Evolutionary conservation across 2,797 vertebrate species (phyloP), one percentile per base, ranked within the genome.

Genomic region (Poeciliopsis paucimaculata): DNA sequence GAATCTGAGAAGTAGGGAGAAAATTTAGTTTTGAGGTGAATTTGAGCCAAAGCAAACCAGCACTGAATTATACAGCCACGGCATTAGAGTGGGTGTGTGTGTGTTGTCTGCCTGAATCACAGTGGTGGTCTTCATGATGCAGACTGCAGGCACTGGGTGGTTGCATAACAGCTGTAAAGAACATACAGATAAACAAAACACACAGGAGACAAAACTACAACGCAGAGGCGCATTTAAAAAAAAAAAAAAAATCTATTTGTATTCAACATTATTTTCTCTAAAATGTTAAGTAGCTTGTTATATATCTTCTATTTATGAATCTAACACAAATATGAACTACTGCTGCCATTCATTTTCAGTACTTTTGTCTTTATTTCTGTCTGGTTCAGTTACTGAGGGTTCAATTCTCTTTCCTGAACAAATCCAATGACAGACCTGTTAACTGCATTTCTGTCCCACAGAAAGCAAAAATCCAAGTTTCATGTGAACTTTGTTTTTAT

Each of bases 111-210:
- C 78, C 87, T 76, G 36, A 1, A 86, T 89, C 79, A 72, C 9
- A 9, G 18, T 28, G 39, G 81, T 39, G 76, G 39, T 84, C 26
- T 85, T 87, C 80, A 11, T 85, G 85, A 87, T 89, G 87, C 73
- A n/a, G 51, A 49, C 64, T 26, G 71, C n/a, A 34, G 71, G 16
- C 45, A 0, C 28, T 26, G 36, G 36, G 3, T 41, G 20, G 34
- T 41, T 41, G 64, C 20, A 41, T 68, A 68, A 68, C 64, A 26
- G 36, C 64, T 41, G 64, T 41, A 68, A 39, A 26, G 4, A 68
- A 39, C 18, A 23, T 10, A 41, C 36, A 68, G 64, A 36, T 23
- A 23, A 66, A 70, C 39, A n/a, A 45, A 70, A n/a, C 39, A 68
- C 8, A 41, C 39, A 66, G 36, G 9, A 68, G 34, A 66, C 20